Evolutionary conservation across 2,888 invertebrate species (phyloP).

Genomic region (Syritta pipiens): DNA sequence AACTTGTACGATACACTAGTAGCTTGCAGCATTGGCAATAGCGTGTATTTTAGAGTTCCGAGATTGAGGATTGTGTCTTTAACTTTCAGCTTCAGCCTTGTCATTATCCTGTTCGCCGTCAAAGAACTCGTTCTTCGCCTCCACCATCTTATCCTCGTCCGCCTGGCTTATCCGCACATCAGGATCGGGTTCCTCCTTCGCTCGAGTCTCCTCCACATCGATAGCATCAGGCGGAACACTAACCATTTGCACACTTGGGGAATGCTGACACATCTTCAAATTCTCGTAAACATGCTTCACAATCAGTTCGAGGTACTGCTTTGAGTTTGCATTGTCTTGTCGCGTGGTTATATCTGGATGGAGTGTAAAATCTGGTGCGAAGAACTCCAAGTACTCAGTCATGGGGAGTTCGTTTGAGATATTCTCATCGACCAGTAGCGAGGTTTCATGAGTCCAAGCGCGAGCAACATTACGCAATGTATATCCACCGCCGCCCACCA

Average conservation of each 20-base stretch:
- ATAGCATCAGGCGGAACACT: constrained; percentile 92
- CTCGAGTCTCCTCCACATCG: constrained; percentile 83
- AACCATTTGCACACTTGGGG: constrained; percentile 98
- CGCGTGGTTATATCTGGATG: constrained; percentile 94
- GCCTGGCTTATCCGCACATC: constrained; percentile 88
- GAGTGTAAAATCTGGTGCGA: constrained; percentile 97
- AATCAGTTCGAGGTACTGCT: constrained; percentile 96
- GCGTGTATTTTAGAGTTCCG: background rate
- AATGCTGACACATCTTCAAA: constrained; percentile 94
- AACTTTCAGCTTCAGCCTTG: constrained; percentile 81
- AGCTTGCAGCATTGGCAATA: constrained; percentile 11
- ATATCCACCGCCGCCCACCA: constrained; percentile 92
- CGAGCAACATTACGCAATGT: constrained; percentile 97
- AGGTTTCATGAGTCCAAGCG: constrained; percentile 99
- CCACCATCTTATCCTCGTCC: constrained; percentile 90
- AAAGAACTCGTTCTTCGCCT: constrained; percentile 92
- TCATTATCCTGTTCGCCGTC: constrained; percentile 95
- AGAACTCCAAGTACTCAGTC: constrained; percentile 97
- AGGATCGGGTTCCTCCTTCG: constrained; percentile 90
- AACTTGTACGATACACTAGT: constrained; percentile 18
- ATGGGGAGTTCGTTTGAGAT: constrained; percentile 97
- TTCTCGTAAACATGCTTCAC: constrained; percentile 94
- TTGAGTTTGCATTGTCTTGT: constrained; percentile 95
- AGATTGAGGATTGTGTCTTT: too few species aligned
- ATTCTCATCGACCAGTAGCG: constrained; percentile 93